Evolutionary conservation across 2,888 invertebrate genomes (phyloP), one percentile per base, ranked within the genome.

Genomic region (Idaea dimidiata): DNA sequence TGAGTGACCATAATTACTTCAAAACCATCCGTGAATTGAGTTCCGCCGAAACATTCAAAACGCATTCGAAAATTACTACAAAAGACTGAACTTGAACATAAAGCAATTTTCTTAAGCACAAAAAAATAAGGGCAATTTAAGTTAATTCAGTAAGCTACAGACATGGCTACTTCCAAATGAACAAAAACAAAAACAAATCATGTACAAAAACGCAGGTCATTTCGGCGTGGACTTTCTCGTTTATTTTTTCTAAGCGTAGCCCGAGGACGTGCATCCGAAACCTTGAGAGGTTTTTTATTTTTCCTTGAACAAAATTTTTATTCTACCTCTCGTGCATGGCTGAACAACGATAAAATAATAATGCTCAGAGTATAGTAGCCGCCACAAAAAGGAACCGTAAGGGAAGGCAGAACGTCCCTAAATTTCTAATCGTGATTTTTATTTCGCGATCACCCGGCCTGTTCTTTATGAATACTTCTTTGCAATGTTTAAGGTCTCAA

Each of bases 181-280:
- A 91, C 89, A 91, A 91, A 92, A 91, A 91, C 86, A 84, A 90
- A 89, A 91, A 91, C 89, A 91, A 91, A 90, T 86, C 88, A 79
- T 86, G 86, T 79, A 92, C 88, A 91, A 92, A 92, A 92, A 92
- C 88, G 86, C 90, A 88, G 92, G 91, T 91, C 91, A 91, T 90
- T 91, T 90, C 88, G 86, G 83, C 81, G 82, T 88, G 84, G 89
- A 87, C 86, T 89, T 83, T 87, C 87, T 88, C 81, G 86, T 91
- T 89, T 90, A 85, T 91, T 91, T 91, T 90, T 90, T 91, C 87
- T 88, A 87, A 87, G 75, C 83, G 77, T 78, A 75, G 81, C 81
- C 80, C 79, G 88, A 87, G 90, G 90, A 89, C 92, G 89, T 90
- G 90, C 89, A 90, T 91, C 88, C 86, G 86, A 90, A 89, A 85